A percentile compares a stretch with the other conserved stretches of the same genome.
These are phyloP conservation scores for Tenthredo livida DNA, from an alignment of 2,888 invertebrate genomes.

Conservation along the genomic window DNA sequence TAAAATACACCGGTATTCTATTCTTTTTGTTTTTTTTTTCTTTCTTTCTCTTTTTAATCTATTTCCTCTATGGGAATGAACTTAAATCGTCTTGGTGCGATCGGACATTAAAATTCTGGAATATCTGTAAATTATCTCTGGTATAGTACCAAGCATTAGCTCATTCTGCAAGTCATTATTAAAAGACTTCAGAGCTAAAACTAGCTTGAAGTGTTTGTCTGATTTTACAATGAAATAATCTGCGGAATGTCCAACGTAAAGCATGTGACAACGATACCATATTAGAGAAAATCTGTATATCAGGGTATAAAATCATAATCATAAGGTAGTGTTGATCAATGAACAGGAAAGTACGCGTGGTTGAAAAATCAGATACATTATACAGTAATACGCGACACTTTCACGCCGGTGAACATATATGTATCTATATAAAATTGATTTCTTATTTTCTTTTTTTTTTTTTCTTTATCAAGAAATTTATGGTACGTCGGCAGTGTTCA, in stretches of 20 bases:
- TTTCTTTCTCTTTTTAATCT: not conserved
- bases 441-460: not conserved
- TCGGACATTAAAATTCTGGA: not conserved
- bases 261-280: slow-evolving; percentile 62
- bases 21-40: no score
- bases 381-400: slow-evolving; percentile 64
- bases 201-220: not conserved
- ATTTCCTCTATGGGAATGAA: not conserved
- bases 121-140: not conserved
- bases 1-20: not conserved
- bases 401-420: slow-evolving; percentile 4
- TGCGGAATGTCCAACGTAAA: slow-evolving; percentile 32
- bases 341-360: slow-evolving; percentile 57
- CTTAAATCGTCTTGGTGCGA: not conserved
- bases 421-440: not conserved
- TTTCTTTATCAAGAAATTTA: slow-evolving; percentile 3
- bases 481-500: slow-evolving; percentile 44
- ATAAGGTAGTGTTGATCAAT: slow-evolving; percentile 59
- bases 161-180: not conserved
- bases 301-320: slow-evolving; percentile 63
- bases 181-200: not conserved
- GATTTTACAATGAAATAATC: not conserved
- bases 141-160: not conserved
- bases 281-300: slow-evolving; percentile 58
- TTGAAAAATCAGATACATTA: slow-evolving; percentile 44